Evolutionary conservation across 1,140 invertebrate genomes (phyloP), one percentile per base, ranked within the genome.

Genomic region (Drosophila bipectinata): DNA sequence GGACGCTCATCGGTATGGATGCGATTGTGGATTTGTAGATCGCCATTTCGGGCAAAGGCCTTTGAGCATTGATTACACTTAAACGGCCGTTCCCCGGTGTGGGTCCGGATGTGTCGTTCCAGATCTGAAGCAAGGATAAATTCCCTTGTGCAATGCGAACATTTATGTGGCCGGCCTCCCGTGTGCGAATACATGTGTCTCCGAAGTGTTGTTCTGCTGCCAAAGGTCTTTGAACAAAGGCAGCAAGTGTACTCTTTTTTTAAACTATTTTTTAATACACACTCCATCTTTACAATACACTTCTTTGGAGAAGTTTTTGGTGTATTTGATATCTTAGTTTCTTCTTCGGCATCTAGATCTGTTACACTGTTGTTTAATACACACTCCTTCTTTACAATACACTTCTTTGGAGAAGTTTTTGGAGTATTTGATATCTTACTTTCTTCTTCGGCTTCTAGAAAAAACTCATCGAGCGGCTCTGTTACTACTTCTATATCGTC

Each of bases 31-130:
- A 7, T 10, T 4, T 18, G 9, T 2, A 47, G 18, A 24, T 21
- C 7, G 0, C 9, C 7, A 10, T 37, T 69, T 9, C 41, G 54
- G 2, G 61, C 15, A 24, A 55, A 69, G 30, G 41, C 14, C 32
- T 69, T 69, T 6, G 61, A 15, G 32, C 66, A 69, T 1, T 66
- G 24, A 0, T 24, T 0, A 12, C 66, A 69, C 24, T 69, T 66
- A 32, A 39, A 54, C 0, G 66, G 66, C 0, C 66, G 60, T 28
- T 68, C 66, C 15, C 66, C 66, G n/a, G 64, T 68, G 15, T 68
- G 64, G 6, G 21, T 68, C 24, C 63, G 34, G 6, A 56, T 34
- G 32, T 71, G 67, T 1, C 51, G 15, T 41, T 48, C 18, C n/a
- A 71, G 51, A 1, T 44, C 48, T 2, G 30, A 9, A 0, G n/a